Evolutionary conservation across 2,888 invertebrate species (phyloP).

Genomic region (Idaea aversata): DNA sequence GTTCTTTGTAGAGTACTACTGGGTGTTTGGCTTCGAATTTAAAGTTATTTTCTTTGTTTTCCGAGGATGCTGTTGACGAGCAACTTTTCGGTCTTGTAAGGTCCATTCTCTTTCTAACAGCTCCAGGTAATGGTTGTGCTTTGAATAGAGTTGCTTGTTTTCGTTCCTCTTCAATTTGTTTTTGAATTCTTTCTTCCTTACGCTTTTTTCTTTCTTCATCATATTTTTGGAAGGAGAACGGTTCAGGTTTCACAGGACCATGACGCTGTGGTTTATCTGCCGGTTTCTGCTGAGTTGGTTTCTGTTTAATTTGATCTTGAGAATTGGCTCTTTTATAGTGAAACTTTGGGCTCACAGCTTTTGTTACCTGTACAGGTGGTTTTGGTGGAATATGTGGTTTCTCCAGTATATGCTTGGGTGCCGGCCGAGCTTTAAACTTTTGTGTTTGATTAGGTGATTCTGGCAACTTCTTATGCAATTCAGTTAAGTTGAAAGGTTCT

Average conservation of each 20-base stretch:
- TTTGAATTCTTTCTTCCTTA: constrained; percentile 82
- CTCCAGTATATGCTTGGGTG: constrained; percentile 78
- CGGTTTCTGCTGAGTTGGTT: constrained; percentile 30
- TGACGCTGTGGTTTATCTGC: constrained; percentile 42
- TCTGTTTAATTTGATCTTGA: constrained; percentile 38
- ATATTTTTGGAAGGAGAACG: constrained; percentile 86
- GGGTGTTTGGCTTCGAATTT: constrained; percentile 84
- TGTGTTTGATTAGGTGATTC: constrained; percentile 40
- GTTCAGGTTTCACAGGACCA: constrained; percentile 64
- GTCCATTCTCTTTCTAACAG: constrained; percentile 64
- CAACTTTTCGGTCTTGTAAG: constrained; percentile 44
- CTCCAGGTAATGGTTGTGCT: constrained; percentile 84
- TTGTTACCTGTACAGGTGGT: constrained; percentile 46
- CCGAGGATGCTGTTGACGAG: constrained; percentile 58
- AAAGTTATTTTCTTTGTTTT: constrained; percentile 65
- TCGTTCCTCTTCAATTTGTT: constrained; percentile 78
- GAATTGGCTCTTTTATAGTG: constrained; percentile 55
- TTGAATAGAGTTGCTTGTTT: constrained; percentile 84
- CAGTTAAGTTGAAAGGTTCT: constrained; percentile 83
- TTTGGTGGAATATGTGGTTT: constrained; percentile 63
- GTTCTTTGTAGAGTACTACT: constrained; percentile 81
- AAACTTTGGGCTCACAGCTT: constrained; percentile 60
- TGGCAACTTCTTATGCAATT: constrained; percentile 67
- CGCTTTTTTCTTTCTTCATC: constrained; percentile 79
- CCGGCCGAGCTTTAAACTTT: constrained; percentile 82